Evolutionary conservation across 2,113 vertebrate genomes (phyloP).

Genomic region (Cepphus grylle): DNA sequence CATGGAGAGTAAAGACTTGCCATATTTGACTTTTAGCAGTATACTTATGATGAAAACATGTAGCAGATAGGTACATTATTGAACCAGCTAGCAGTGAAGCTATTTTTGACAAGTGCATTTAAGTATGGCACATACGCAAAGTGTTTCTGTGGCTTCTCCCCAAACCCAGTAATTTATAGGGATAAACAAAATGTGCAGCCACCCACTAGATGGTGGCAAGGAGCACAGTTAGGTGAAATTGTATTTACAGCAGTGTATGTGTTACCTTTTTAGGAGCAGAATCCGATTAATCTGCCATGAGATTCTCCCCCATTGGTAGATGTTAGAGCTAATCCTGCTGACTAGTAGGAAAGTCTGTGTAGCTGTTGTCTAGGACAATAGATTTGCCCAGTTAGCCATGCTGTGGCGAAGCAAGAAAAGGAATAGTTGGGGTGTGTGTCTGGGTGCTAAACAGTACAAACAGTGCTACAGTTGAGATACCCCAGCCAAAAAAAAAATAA

Average conservation of each 20-base stretch:
- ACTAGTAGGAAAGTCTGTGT: not conserved
- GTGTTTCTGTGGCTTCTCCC: not conserved
- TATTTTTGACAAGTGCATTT: not conserved
- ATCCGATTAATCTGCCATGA: not conserved
- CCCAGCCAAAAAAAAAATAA: not conserved
- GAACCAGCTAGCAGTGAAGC: not conserved
- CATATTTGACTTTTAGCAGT: not conserved
- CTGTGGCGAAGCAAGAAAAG: not conserved
- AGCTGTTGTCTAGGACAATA: not conserved
- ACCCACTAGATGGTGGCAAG: slow-evolving; percentile 43
- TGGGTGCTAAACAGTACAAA: not conserved
- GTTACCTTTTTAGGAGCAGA: not conserved
- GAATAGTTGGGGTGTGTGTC: not conserved
- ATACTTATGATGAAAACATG: not conserved
- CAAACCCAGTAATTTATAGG: not conserved
- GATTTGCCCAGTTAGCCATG: not conserved
- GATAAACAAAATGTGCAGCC: not conserved
- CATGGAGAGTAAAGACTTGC: not conserved
- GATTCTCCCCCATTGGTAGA: not conserved
- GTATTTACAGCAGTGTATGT: not conserved
- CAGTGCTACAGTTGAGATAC: not conserved
- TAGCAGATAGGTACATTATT: not conserved
- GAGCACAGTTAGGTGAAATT: slow-evolving; percentile 11
- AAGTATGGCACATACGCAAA: not conserved
- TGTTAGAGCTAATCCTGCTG: not conserved